These are phyloP conservation scores for Conistra vaccinii DNA, from an alignment of 2,888 invertebrate species.

Conservation along the genomic window DNA sequence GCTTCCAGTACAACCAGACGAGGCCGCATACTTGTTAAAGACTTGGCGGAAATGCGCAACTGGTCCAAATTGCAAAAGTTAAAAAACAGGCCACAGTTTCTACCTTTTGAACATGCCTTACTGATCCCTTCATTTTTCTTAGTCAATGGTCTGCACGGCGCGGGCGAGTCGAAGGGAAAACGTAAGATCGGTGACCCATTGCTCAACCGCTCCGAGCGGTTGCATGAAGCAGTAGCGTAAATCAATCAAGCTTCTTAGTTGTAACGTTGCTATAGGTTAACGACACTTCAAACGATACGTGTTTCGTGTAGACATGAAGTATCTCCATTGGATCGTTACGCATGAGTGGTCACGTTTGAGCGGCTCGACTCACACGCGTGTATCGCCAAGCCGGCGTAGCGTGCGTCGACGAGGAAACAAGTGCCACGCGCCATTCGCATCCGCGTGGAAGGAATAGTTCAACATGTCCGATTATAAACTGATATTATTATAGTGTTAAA, in stretches of 20 bases:
- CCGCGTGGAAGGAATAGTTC: constrained; percentile 35
- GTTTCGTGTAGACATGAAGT: constrained; percentile 53
- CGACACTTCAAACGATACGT: constrained; percentile 58
- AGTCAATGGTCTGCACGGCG: constrained; percentile 1
- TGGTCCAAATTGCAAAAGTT: neutral
- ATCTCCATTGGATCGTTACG: constrained; percentile 59
- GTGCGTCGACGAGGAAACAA: constrained; percentile 52
- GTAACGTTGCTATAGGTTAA: constrained; percentile 51
- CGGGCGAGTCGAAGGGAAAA: constrained; percentile 4
- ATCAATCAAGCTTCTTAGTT: constrained; percentile 41
- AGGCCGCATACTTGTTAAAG: neutral
- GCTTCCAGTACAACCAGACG: neutral
- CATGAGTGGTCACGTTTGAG: constrained; percentile 59
- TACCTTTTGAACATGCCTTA: neutral
- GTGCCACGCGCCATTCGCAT: constrained; percentile 48
- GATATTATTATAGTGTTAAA: neutral
- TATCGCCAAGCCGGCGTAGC: constrained; percentile 30
- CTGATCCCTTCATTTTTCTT: neutral
- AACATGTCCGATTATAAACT: constrained; percentile 5
- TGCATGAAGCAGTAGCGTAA: constrained; percentile 17
- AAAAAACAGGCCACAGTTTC: neutral
- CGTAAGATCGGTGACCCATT: constrained; percentile 35
- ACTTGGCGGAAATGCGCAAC: neutral
- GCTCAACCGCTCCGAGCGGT: constrained; percentile 11
- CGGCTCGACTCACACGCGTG: constrained; percentile 45